phyloP scores from a whole-genome alignment of 2,113 vertebrate genomes.

The Henicopernis longicauda region DNA sequence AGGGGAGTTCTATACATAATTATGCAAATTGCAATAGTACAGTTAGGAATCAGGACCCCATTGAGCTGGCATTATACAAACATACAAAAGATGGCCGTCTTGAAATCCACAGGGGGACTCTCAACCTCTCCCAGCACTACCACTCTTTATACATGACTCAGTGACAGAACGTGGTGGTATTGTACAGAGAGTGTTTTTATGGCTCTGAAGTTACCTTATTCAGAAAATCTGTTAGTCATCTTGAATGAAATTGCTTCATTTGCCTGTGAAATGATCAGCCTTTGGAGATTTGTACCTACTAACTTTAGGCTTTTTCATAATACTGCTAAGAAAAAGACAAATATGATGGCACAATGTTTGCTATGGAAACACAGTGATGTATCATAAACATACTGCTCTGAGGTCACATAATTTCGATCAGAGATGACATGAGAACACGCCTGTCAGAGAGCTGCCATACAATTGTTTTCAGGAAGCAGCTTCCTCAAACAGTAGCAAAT shows the following conservation, averaged over 20 bases:
- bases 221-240: constrained; percentile 18
- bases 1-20: background rate
- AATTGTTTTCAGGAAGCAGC: background rate
- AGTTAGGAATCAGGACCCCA: background rate
- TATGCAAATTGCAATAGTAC: background rate
- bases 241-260: constrained; percentile 22
- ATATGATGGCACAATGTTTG: background rate
- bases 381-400: background rate
- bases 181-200: background rate
- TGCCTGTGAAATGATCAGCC: background rate
- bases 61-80: background rate
- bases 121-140: background rate
- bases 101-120: background rate
- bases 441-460: background rate
- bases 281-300: background rate
- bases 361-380: background rate
- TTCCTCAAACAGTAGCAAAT: background rate
- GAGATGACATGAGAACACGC: background rate
- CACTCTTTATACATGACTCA: background rate
- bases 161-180: background rate
- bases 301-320: background rate
- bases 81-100: background rate
- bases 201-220: background rate
- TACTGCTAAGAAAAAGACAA: background rate
- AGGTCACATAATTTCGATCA: background rate